phyloP scores from a whole-genome alignment of 2,113 vertebrate genomes.

The Elaphurus davidianus region DNA sequence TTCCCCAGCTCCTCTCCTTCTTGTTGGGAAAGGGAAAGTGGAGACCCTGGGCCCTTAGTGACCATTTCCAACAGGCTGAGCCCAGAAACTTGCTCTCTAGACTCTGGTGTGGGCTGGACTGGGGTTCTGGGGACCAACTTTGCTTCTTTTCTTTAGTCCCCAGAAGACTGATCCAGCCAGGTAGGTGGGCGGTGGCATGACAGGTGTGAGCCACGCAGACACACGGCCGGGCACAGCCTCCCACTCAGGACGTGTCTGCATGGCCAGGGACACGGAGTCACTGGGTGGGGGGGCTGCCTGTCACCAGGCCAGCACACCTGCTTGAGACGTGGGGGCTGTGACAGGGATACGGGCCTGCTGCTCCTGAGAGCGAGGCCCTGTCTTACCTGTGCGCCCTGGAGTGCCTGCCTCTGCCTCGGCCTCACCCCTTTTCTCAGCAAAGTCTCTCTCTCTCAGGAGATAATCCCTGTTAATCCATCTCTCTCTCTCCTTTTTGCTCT shows the following conservation, averaged over 20 bases:
- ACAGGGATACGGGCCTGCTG: too few relatives aligned
- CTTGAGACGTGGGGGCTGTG: not conserved
- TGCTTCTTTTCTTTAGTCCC: conserved; percentile 45
- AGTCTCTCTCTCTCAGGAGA: not conserved
- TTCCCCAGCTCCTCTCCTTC: not conserved
- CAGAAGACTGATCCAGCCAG: conserved; percentile 66
- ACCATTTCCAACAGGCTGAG: not conserved
- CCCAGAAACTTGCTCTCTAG: not conserved
- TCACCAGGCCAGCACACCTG: not conserved
- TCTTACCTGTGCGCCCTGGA: not conserved
- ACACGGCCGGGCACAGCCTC: not conserved
- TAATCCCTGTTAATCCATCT: conserved; percentile 29
- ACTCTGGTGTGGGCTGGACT: not conserved
- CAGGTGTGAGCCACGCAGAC: not conserved
- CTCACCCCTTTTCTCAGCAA: not conserved
- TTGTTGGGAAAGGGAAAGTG: not conserved
- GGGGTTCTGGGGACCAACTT: not conserved
- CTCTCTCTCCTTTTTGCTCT: conserved; percentile 57
- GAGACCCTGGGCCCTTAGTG: not conserved
- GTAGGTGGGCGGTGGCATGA: conserved; percentile 32
- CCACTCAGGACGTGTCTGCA: not conserved
- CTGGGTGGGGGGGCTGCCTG: not conserved
- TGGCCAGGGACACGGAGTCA: not conserved
- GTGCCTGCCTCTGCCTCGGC: not conserved
- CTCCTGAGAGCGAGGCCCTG: not conserved